Base-by-base conservation (phyloP, 2,113 vertebrate species). In the Marmota flaviventris region DNA sequence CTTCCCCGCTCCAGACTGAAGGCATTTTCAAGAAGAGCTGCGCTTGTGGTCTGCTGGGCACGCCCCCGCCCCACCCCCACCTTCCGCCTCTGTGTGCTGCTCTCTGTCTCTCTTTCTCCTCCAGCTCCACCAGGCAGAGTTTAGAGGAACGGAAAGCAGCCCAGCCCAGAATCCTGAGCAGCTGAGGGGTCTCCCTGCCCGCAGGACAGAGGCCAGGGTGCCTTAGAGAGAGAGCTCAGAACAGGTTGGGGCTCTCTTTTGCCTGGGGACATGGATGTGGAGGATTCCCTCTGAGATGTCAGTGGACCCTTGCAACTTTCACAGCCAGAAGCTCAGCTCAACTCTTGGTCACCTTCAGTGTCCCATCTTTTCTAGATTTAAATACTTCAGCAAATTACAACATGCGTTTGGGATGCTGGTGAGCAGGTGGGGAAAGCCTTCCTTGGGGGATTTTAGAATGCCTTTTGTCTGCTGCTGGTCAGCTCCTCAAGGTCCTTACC, bases 1-100 rank as follows among this genome's bases (percentile, higher is more conserved):
- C 48, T 76, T 72, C 42, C 29, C 67, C 4, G 39, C 39, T 56
- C 16, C 11, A 22, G 48, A 9, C 34, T 25, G 8, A 0, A 61
- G 53, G 34, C 29, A 5, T 51, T 39, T 34, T 2, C 34, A 5
- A 53, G 58, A 27, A 37, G 29, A 11, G 32, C 18, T 18, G 5
- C 17, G 34, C 27, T 27, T 4, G n/a, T 9, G 16, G 39, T 5
- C 48, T 37, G 63, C 76, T 53, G 51, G 48, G 12, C 48, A 10
- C 3, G 13, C 51, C 51, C 51, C 69, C n/a, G 1, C 20, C 20
- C 29, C 18, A 0, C 32, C 2, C 2, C 2, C 58, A 3, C 32
- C 16, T 48, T 63, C 48, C 8, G 12, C 8, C 32, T 25, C 29
- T 24, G 29, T 5, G 70, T 22, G 24, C 9, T 27, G 5, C n/a